These are phyloP conservation scores for Anodontia alba DNA, from an alignment of 2,888 invertebrate species.

Conservation along the genomic window DNA sequence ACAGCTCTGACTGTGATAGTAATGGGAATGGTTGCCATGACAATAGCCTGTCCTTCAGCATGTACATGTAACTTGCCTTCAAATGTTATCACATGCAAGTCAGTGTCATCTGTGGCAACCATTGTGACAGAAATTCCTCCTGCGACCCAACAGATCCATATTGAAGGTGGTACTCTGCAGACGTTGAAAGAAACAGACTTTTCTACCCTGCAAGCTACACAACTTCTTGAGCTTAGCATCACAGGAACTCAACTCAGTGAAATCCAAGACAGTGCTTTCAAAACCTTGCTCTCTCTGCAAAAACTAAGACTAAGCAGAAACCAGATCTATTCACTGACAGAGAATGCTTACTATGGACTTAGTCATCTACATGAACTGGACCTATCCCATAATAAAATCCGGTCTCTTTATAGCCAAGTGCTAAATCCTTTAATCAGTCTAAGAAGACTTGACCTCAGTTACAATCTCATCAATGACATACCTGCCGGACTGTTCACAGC, in stretches of 20 bases:
- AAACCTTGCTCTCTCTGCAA: slow-evolving; percentile 42
- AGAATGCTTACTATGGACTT: slow-evolving; percentile 66
- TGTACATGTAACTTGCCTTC: slow-evolving; percentile 31
- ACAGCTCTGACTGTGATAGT: not conserved
- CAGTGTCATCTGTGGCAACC: slow-evolving; percentile 10
- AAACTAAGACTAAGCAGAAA: slow-evolving; percentile 67
- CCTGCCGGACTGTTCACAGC: slow-evolving; percentile 62
- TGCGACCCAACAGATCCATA: slow-evolving; percentile 34
- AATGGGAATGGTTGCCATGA: not conserved
- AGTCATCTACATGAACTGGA: slow-evolving; percentile 61
- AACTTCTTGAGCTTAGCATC: slow-evolving; percentile 49
- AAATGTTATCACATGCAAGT: slow-evolving; percentile 19
- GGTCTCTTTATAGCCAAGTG: slow-evolving; percentile 51
- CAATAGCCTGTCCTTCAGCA: slow-evolving; percentile 31
- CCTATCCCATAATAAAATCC: slow-evolving; percentile 70
- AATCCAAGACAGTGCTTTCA: slow-evolving; percentile 65
- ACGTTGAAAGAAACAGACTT: slow-evolving; percentile 54
- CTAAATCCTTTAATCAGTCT: slow-evolving; percentile 64
- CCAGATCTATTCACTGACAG: slow-evolving; percentile 58
- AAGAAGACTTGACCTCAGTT: slow-evolving; percentile 62
- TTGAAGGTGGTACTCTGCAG: slow-evolving; percentile 34
- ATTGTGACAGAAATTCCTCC: slow-evolving; percentile 37
- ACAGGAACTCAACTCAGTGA: slow-evolving; percentile 55
- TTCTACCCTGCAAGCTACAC: slow-evolving; percentile 32
- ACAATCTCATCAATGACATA: slow-evolving; percentile 65